Percentiles rank a stretch among this genome's conserved stretches.
Conservation (phyloP, 2,113 vertebrate species). For the Nansenia antarctica region DNA sequence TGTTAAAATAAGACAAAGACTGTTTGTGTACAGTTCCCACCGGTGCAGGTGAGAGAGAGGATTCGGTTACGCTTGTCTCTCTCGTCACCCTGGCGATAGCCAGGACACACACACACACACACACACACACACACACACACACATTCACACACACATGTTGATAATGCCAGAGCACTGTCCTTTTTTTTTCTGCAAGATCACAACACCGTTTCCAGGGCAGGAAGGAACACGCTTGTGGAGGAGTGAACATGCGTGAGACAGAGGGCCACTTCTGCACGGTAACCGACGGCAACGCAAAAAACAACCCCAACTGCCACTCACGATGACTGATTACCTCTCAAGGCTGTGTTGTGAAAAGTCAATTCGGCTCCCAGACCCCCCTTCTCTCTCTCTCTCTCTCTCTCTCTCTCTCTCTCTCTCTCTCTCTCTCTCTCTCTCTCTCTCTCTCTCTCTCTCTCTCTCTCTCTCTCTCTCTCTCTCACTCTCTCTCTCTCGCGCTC, state of each 20-base stretch:
- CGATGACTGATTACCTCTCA: constrained; percentile 74
- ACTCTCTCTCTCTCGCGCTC: constrained; percentile 44
- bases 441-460: constrained; percentile 39
- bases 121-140: too few species aligned
- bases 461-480: constrained; percentile 35
- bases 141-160: constrained; percentile 17
- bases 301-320: constrained; percentile 70
- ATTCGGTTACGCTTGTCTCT: constrained; percentile 45
- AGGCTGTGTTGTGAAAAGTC: constrained; percentile 69
- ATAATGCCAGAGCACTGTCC: constrained; percentile 8
- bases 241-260: constrained; percentile 48
- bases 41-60: constrained; percentile 19
- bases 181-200: constrained; percentile 54
- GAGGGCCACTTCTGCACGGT: too few species aligned
- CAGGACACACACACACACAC: constrained; percentile 30
- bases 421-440: constrained; percentile 38
- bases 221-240: constrained; percentile 60
- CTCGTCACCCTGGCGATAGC: constrained; percentile 19
- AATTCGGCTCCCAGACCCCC: constrained; percentile 59
- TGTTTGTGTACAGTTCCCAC: constrained; percentile 26
- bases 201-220: constrained; percentile 64
- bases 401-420: constrained; percentile 41
- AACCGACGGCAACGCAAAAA: constrained; percentile 49
- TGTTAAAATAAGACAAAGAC: constrained; percentile 39
- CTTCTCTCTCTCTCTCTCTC: constrained; percentile 37